phyloP scores from a whole-genome alignment of 2,113 vertebrate species.

The Nothocercus nigrocapillus region DNA sequence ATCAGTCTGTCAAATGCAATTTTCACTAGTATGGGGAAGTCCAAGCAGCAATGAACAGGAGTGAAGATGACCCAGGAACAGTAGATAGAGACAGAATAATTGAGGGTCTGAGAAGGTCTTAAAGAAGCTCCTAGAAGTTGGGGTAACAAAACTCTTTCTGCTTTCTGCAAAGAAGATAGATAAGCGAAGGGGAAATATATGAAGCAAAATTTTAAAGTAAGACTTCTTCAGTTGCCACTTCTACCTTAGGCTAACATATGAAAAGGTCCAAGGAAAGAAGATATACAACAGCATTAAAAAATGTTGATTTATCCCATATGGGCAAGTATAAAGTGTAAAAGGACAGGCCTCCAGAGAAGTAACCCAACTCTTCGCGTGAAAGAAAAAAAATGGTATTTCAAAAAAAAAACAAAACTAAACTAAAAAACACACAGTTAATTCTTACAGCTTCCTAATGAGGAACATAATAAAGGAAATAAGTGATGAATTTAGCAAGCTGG shows the following conservation, averaged over 20 bases:
- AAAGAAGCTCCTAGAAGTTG: neutral
- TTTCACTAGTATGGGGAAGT: neutral
- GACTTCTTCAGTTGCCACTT: neutral
- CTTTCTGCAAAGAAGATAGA: neutral
- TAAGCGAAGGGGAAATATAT: neutral
- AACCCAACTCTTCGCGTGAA: neutral
- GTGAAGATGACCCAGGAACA: neutral
- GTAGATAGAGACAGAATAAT: neutral
- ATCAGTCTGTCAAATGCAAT: neutral
- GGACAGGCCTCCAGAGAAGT: neutral
- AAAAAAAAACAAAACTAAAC: neutral
- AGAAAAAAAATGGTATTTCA: neutral
- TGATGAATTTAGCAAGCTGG: constrained; percentile 64
- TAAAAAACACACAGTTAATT: neutral
- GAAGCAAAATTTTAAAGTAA: neutral
- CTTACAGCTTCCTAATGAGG: constrained; percentile 36
- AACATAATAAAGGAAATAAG: constrained; percentile 74
- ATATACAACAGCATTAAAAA: neutral
- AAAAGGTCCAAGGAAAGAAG: neutral
- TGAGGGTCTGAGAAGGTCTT: neutral
- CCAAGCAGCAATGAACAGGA: neutral
- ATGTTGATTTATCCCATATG: neutral
- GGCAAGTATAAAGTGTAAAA: neutral
- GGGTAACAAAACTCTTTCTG: neutral
- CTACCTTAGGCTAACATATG: neutral